Base-by-base conservation (phyloP, 1,140 invertebrate species). In the Plodia interpunctella region DNA sequence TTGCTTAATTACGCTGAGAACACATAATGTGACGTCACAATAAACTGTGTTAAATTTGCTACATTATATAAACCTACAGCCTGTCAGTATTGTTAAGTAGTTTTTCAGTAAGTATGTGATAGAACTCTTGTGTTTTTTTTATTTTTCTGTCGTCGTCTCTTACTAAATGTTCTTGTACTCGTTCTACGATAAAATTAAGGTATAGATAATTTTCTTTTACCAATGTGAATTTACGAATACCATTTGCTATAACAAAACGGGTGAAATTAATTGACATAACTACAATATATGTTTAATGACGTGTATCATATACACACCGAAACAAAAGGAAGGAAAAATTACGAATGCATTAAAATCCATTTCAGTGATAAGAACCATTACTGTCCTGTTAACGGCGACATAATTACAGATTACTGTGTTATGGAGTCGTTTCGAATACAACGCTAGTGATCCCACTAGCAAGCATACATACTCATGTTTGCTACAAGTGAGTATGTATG, bases 1-100 rank as follows among this genome's bases (percentile, higher is more conserved):
- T 78, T 72, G 75, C 80, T 87, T 87, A 87, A 87, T 87, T 87
- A 87, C 79, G 76, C 74, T 68, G 71, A 79, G 68, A 77, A 77
- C 74, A 60, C 52, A 76, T 73, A 72, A 69, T 69, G 65, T 68
- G 65, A 73, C 67, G 62, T 75, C 63, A 63, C 65, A 65, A 54
- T 61, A 63, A 5, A 62, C 54, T 65, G 59, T 60, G 9, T 15
- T 25, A 53, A 21, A 53, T n/a, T 51, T 51, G 49, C 2, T 0
- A 13, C 5, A 25, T 10, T 11, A 52, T 20, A n/a, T n/a, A 25
- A 25, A 6, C 2, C 21, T 25, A 25, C 2, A 25, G 21, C 2
- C 6, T 25, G 21, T 25, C 21, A 25, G 21, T 25, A 35, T 2
- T 11, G 10, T 35, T 9, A 35, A 35, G n/a, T n/a, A n/a, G n/a